A percentile compares a stretch with the other conserved stretches of the same genome.
Evolutionary conservation across 2,113 vertebrate genomes (phyloP).

Genomic region (Hystrix brachyura): DNA sequence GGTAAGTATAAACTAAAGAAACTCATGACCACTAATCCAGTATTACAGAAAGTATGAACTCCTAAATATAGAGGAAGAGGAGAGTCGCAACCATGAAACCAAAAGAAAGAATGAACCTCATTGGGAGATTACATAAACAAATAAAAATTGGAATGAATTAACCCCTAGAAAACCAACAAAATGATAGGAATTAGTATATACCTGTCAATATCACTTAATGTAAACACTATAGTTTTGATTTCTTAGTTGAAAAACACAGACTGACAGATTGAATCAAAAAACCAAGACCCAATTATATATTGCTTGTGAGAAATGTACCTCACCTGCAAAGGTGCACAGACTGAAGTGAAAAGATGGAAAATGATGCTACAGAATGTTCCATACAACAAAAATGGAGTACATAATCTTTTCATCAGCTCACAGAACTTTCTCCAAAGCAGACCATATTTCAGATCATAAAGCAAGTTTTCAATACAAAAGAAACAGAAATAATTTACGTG

Average conservation of each 20-base stretch:
- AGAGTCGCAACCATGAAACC: neutral
- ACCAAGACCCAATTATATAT: neutral
- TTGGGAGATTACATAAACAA: neutral
- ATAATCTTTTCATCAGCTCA: neutral
- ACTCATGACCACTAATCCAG: neutral
- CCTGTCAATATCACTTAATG: neutral
- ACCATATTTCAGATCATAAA: neutral
- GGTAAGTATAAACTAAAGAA: neutral
- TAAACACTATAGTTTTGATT: neutral
- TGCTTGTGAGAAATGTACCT: neutral
- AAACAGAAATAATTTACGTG: neutral
- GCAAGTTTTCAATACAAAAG: neutral
- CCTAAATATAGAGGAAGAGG: neutral
- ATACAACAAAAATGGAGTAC: neutral
- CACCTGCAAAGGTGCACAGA: neutral
- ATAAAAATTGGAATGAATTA: neutral
- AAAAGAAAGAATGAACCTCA: neutral
- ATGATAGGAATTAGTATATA: neutral
- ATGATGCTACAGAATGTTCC: neutral
- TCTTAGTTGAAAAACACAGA: neutral
- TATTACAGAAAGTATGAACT: neutral
- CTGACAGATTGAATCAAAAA: neutral
- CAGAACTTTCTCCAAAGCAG: neutral
- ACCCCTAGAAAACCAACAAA: neutral
- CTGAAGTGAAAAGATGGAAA: neutral